Conservation (phyloP, 2,888 invertebrate genomes). For the Sepiola atlantica region DNA sequence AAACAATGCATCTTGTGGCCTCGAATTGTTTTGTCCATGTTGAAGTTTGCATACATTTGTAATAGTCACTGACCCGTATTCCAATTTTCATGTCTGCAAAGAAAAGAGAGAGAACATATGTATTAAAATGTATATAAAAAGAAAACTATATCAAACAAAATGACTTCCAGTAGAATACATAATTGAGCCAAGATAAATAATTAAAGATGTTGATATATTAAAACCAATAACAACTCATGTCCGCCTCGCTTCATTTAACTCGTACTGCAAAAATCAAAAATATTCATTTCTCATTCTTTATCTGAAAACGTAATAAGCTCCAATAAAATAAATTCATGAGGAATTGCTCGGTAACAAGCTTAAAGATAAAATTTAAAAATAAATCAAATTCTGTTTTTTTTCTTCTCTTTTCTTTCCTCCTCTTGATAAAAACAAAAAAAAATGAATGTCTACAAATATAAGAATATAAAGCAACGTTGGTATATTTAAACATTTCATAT, state of each 20-base stretch:
- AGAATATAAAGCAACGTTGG: background rate
- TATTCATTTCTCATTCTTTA: background rate
- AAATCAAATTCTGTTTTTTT: background rate
- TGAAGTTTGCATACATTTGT: constrained; percentile 47
- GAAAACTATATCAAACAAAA: background rate
- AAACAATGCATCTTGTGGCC: constrained; percentile 47
- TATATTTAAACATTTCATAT: background rate
- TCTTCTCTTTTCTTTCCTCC: too few species aligned
- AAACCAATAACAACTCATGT: background rate
- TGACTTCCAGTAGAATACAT: background rate
- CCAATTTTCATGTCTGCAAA: constrained; percentile 48
- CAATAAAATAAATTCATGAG: background rate
- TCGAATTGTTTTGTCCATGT: constrained; percentile 42
- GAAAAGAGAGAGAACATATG: background rate
- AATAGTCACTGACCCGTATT: constrained; percentile 47
- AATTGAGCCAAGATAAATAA: background rate
- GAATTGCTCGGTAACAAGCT: background rate
- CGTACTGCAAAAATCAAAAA: background rate
- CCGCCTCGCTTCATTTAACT: background rate
- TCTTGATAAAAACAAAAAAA: background rate
- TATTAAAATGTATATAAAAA: background rate
- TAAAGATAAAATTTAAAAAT: background rate
- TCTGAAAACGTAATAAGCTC: background rate
- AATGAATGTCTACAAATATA: background rate
- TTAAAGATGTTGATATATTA: background rate